A percentile compares a stretch with the other conserved stretches of the same genome.
Conservation (phyloP, 2,113 vertebrate genomes). For the Dromaius novaehollandiae region DNA sequence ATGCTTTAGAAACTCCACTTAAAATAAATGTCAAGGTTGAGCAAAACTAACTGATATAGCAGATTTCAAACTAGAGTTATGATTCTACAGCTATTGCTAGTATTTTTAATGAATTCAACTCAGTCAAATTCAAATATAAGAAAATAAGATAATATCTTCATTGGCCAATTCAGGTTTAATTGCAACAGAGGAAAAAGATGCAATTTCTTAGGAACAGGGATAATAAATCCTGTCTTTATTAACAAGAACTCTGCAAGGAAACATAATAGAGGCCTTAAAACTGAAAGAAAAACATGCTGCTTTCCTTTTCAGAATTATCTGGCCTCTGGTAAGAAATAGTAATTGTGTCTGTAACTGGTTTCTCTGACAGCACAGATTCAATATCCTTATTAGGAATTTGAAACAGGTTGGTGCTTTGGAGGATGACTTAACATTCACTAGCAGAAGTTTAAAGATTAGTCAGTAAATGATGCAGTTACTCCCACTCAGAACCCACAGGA, state of each 20-base stretch:
- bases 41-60: neutral
- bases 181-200: neutral
- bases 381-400: slow-evolving; percentile 42
- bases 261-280: neutral
- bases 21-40: neutral
- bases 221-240: neutral
- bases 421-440: slow-evolving; percentile 32
- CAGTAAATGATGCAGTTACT: slow-evolving; percentile 53
- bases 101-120: neutral
- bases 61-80: neutral
- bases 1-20: neutral
- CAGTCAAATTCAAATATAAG: neutral
- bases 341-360: neutral
- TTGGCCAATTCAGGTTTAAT: neutral
- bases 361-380: slow-evolving; percentile 4
- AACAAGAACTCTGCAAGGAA: neutral
- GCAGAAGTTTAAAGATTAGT: slow-evolving; percentile 60
- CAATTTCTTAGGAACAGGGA: neutral
- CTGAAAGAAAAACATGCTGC: neutral
- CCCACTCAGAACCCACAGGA: slow-evolving; percentile 53
- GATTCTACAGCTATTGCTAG: neutral
- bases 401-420: slow-evolving; percentile 36
- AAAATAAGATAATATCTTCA: neutral
- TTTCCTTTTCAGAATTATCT: neutral
- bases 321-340: neutral